Evolutionary conservation across 2,888 invertebrate species (phyloP).

Genomic region (Hyles lineata): DNA sequence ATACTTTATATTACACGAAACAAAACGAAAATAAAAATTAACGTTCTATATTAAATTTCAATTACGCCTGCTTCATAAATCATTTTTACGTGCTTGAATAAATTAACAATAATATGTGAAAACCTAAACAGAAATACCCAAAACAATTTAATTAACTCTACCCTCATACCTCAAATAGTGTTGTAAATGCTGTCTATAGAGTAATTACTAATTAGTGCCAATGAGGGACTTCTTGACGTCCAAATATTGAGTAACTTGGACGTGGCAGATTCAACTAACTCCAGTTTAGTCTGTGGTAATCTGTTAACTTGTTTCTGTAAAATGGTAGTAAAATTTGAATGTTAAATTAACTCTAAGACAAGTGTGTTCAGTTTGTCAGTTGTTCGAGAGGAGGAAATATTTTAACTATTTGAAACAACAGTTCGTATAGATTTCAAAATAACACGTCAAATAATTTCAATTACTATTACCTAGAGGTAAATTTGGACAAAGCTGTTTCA

Average conservation of each 20-base stretch:
- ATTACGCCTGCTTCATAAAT: too few relatives aligned
- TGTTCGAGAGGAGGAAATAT: not conserved
- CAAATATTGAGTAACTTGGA: not conserved
- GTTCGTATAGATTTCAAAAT: not conserved
- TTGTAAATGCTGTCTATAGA: not conserved
- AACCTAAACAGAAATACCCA: not conserved
- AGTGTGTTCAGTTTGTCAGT: constrained; percentile 1
- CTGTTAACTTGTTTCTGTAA: constrained; percentile 7
- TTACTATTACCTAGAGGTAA: not conserved
- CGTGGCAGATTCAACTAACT: constrained; percentile 4
- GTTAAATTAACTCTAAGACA: not conserved
- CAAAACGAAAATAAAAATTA: too few relatives aligned
- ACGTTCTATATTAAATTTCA: too few relatives aligned
- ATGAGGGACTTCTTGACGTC: not conserved
- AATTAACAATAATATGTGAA: not conserved
- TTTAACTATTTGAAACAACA: not conserved
- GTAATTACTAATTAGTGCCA: constrained; percentile 19
- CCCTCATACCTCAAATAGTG: not conserved
- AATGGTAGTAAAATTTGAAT: not conserved
- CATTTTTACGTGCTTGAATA: not conserved
- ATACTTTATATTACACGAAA: too few relatives aligned
- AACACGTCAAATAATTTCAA: not conserved
- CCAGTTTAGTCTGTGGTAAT: not conserved
- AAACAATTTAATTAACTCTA: not conserved
- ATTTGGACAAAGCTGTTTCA: not conserved